phyloP scores from a whole-genome alignment of 2,113 vertebrate species.

The Elachura formosa region DNA sequence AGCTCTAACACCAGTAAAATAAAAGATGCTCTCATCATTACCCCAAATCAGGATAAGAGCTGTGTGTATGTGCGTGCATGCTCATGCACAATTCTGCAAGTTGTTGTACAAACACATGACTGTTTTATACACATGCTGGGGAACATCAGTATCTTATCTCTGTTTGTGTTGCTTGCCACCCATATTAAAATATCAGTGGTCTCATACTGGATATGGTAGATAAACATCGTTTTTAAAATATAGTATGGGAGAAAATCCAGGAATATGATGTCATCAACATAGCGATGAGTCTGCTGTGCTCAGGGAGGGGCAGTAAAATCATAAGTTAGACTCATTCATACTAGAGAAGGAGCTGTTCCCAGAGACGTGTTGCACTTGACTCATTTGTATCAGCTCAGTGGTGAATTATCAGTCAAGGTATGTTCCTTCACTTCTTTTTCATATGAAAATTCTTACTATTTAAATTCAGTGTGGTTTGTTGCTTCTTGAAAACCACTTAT shows the following conservation, averaged over 20 bases:
- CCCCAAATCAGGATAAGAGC: background rate
- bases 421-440: background rate
- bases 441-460: background rate
- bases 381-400: background rate
- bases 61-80: rapidly evolving
- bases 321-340: conserved; percentile 24
- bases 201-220: background rate
- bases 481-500: background rate
- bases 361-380: background rate
- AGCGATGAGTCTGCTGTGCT: conserved; percentile 30
- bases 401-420: conserved; percentile 35
- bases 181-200: background rate
- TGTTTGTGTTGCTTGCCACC: background rate
- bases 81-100: background rate
- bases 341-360: background rate
- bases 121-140: background rate
- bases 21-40: rapidly evolving
- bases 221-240: background rate
- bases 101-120: background rate
- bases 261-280: conserved; percentile 36
- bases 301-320: conserved; percentile 45
- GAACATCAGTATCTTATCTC: background rate
- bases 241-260: conserved; percentile 27
- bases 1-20: background rate
- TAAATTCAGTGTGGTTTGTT: background rate